These are phyloP conservation scores for Chromobotia macracanthus DNA, from an alignment of 2,797 vertebrate genomes.

Conservation along the genomic window DNA sequence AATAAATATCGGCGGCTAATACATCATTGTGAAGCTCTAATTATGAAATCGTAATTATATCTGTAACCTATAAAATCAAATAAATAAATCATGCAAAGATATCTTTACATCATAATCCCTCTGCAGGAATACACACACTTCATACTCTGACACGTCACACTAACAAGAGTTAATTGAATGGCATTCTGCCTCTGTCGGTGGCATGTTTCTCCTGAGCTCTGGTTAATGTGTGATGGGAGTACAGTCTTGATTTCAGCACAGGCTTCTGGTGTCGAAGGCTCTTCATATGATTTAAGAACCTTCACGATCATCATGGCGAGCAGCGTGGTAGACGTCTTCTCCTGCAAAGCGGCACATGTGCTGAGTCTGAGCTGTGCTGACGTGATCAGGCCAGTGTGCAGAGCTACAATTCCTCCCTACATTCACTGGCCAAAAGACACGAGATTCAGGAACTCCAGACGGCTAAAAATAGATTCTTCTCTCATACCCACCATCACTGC, in stretches of 20 bases:
- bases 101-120: too few relatives aligned
- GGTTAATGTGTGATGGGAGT: too few relatives aligned
- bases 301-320: constrained; percentile 47
- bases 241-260: not conserved
- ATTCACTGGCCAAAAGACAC: constrained; percentile 53
- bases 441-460: constrained; percentile 55
- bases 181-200: not conserved
- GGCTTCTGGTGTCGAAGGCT: not conserved
- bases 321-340: constrained; percentile 64
- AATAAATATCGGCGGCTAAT: too few relatives aligned
- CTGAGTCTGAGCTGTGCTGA: constrained; percentile 81
- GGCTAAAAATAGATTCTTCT: constrained; percentile 55
- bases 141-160: too few relatives aligned
- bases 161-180: too few relatives aligned
- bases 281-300: not conserved
- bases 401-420: constrained; percentile 71
- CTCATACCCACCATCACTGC: constrained; percentile 25
- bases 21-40: too few relatives aligned
- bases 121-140: too few relatives aligned
- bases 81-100: too few relatives aligned
- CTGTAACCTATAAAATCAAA: too few relatives aligned
- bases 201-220: not conserved
- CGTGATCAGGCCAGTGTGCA: constrained; percentile 71
- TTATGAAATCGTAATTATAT: too few relatives aligned
- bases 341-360: constrained; percentile 77